Evolutionary conservation across 2,888 invertebrate species (phyloP).

Genomic region (Metallyticus violacea): DNA sequence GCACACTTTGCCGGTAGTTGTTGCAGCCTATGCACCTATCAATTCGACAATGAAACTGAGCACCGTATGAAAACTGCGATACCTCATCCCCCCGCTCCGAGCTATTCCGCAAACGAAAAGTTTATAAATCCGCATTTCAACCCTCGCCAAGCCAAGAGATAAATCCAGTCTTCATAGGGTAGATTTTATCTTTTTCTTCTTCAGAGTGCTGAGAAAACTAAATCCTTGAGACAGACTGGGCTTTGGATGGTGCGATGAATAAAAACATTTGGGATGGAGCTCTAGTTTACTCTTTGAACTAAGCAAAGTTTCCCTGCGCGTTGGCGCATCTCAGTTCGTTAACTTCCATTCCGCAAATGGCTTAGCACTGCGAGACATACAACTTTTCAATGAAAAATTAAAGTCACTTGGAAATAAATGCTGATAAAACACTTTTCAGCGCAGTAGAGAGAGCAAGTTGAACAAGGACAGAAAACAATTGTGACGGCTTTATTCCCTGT

Average conservation of each 20-base stretch:
- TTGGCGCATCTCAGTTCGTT: background rate
- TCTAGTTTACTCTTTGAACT: too few relatives aligned
- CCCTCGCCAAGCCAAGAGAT: background rate
- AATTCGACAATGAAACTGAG: background rate
- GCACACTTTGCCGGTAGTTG: too few relatives aligned
- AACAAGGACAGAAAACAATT: background rate
- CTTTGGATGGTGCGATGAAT: background rate
- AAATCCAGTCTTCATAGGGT: background rate
- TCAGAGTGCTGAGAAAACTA: background rate
- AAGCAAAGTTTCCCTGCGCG: too few relatives aligned
- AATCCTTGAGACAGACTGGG: background rate
- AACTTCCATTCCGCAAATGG: background rate
- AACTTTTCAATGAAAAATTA: background rate
- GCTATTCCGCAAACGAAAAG: too few relatives aligned
- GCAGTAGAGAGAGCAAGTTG: background rate
- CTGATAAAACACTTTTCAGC: background rate
- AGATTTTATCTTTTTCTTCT: background rate
- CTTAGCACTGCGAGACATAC: too few relatives aligned
- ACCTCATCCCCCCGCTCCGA: too few relatives aligned
- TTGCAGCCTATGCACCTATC: background rate
- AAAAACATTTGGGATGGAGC: background rate
- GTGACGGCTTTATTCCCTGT: background rate
- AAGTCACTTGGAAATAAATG: background rate
- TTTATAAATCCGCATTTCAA: background rate
- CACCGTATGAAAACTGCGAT: background rate